Evolutionary conservation across 2,113 vertebrate species (phyloP).

Genomic region (Chamaetylas fuelleborni): DNA sequence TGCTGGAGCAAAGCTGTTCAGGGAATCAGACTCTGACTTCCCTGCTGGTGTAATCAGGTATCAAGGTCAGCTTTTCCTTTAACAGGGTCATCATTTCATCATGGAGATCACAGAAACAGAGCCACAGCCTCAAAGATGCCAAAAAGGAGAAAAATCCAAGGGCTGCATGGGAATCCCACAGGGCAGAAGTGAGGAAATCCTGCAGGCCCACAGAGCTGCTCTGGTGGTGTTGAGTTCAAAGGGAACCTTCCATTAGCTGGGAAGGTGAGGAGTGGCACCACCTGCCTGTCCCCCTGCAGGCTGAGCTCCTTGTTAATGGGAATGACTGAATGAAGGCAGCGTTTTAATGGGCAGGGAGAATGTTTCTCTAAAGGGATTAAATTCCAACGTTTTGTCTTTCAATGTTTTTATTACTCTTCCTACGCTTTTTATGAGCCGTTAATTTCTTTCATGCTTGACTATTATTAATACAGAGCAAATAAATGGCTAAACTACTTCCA

Average conservation of each 20-base stretch:
- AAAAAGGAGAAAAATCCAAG: neutral
- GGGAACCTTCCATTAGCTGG: neutral
- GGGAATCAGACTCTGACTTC: neutral
- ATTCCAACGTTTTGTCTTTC: slow-evolving; percentile 14
- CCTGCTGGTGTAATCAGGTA: neutral
- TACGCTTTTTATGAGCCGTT: neutral
- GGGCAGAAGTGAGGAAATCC: neutral
- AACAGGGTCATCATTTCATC: neutral
- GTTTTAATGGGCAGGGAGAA: neutral
- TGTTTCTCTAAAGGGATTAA: neutral
- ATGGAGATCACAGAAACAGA: fast-evolving
- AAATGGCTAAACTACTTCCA: slow-evolving; percentile 6
- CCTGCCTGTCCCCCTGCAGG: neutral
- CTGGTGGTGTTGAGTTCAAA: neutral
- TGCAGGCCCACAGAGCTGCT: neutral
- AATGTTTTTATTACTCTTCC: neutral
- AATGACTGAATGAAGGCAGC: neutral
- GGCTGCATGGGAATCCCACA: neutral
- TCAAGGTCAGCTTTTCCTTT: neutral
- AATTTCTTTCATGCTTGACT: slow-evolving; percentile 1
- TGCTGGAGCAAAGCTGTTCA: neutral
- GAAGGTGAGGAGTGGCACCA: neutral
- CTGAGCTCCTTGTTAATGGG: neutral
- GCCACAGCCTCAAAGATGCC: neutral
- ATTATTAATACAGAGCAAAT: neutral